Base-by-base conservation (phyloP, 2,797 vertebrate genomes). In the Anomalospiza imberbis region DNA sequence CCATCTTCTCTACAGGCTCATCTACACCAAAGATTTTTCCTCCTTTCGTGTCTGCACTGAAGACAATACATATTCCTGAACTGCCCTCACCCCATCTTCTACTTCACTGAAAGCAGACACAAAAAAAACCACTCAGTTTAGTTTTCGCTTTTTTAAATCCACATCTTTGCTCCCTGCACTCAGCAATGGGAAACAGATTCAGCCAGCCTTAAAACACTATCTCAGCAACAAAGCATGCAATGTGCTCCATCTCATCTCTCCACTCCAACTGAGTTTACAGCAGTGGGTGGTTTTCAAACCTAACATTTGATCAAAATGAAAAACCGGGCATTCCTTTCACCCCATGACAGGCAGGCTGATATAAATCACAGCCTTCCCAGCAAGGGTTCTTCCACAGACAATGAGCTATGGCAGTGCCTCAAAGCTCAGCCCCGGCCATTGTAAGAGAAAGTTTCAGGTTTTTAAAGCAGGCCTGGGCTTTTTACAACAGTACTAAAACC, bases 351-450 rank as follows among this genome's bases (percentile, higher is more conserved):
- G 97, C 89, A 92, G 85, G 58, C 61, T 81, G 85, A 91, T 97
- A 98, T 97, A 98, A 98, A 98, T 98, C 97, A 98, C 97, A 93
- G 98, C 94, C 96, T 94, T 94, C 96, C 87, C 92, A 93, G 97
- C 94, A 97, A 97, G 97, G 95, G 67, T 89, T 82, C 93, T 95
- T 94, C 75, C 38, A 55, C 34, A 71, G 91, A 97, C 97, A 97
- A 97, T 97, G 75, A 71, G 55, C 25, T 85, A 34, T 77, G 96
- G 95, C 92, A 91, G 93, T 55, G 89, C 21, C 91, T 97, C 97
- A 95, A 93, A 95, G 91, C 94, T 93, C 91, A 55, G 13, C 89
- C 94, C 71, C 21, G 62, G 87, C 95, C 94, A 91, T 96, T 97
- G 96, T 97, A 95, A 96, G 95, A 95, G 95, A 91, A 95, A 96